These are phyloP conservation scores for Urechis unicinctus DNA, from an alignment of 2,888 invertebrate genomes.

Conservation along the genomic window DNA sequence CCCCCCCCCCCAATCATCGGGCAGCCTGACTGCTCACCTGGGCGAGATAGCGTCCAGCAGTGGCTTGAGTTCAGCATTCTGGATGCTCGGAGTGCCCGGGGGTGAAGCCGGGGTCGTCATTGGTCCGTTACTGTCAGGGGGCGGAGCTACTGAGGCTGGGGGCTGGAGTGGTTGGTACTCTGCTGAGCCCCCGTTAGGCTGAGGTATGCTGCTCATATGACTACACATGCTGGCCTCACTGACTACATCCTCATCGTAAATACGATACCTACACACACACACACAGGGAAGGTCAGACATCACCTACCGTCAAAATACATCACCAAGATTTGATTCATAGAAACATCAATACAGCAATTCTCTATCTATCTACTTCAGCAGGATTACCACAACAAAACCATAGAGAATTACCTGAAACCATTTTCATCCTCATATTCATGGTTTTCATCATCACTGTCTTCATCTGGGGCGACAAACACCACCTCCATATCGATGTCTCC, in stretches of 20 bases:
- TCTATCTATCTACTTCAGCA: too few relatives aligned
- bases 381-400: too few relatives aligned
- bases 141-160: too few relatives aligned
- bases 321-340: neutral
- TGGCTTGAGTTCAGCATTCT: too few relatives aligned
- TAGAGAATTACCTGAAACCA: conserved; percentile 42
- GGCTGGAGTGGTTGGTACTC: too few relatives aligned
- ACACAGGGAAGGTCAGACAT: neutral
- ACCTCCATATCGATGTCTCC: conserved; percentile 72
- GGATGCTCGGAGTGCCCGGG: too few relatives aligned
- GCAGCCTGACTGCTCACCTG: too few relatives aligned
- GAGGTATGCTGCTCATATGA: conserved; percentile 11
- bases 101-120: too few relatives aligned
- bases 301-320: neutral
- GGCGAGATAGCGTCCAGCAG: too few relatives aligned
- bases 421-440: conserved; percentile 47
- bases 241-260: conserved; percentile 45
- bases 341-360: neutral
- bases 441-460: conserved; percentile 54
- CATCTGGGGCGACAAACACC: conserved; percentile 70
- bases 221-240: conserved; percentile 31
- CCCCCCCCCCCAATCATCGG: too few relatives aligned
- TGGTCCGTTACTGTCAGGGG: too few relatives aligned
- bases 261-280: conserved; percentile 33
- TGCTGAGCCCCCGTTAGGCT: too few relatives aligned